Conservation (phyloP, 2,797 vertebrate genomes). For the Harpagifer antarcticus region DNA sequence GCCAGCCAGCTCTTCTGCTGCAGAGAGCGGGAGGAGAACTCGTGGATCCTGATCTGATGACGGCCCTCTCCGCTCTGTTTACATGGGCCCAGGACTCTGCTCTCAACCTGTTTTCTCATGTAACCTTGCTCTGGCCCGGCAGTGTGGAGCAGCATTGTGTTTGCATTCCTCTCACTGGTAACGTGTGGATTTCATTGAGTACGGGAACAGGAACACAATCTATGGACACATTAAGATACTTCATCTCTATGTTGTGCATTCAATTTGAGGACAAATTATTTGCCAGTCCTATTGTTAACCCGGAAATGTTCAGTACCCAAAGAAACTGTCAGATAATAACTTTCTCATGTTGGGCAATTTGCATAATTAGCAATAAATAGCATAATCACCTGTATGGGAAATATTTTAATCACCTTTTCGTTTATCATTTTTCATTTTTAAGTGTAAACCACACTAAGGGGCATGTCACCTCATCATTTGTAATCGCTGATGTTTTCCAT, state of each 20-base stretch:
- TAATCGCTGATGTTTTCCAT: too few species aligned
- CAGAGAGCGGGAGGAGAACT: slow-evolving; percentile 37
- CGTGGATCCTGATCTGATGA: slow-evolving; percentile 54
- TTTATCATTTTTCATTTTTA: too few species aligned
- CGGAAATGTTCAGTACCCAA: too few species aligned
- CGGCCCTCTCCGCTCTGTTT: slow-evolving; percentile 30
- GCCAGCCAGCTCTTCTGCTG: slow-evolving; percentile 55
- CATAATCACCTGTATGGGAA: too few species aligned
- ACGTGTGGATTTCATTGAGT: neutral
- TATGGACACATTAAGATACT: neutral
- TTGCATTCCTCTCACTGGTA: neutral
- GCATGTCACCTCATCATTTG: too few species aligned
- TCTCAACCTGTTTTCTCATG: slow-evolving; percentile 20
- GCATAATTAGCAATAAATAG: too few species aligned
- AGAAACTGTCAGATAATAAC: too few species aligned
- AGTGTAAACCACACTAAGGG: too few species aligned
- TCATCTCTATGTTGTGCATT: neutral
- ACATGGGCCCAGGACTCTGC: slow-evolving; percentile 19
- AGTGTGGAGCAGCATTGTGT: neutral
- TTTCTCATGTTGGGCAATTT: too few species aligned
- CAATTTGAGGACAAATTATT: neutral
- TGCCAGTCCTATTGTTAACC: neutral
- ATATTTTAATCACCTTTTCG: too few species aligned
- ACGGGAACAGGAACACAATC: neutral
- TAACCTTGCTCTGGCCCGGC: slow-evolving; percentile 10